Base-by-base conservation (phyloP, 2,797 vertebrate species). In the Channa striata region DNA sequence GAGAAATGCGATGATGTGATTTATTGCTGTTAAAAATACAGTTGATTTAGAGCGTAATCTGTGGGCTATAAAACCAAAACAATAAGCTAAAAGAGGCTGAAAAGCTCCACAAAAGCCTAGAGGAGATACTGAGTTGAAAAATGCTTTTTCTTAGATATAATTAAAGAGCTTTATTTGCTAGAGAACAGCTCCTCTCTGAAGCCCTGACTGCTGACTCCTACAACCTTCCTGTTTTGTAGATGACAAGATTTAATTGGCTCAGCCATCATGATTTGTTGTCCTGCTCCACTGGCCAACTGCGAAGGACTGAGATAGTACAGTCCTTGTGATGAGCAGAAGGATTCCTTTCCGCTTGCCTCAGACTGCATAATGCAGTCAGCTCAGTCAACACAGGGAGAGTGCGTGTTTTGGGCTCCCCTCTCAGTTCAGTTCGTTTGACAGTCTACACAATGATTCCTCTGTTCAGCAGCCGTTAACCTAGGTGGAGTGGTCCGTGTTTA, bases 331-430 rank as follows among this genome's bases (percentile, higher is more conserved):
- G 77, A 78, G 76, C 44, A 21, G 67, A 59, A 77, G 79, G 90
- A 93, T 93, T 91, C 89, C 87, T 90, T 89, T 91, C 87, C 71
- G 72, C 87, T 90, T 83, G 85, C 87, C 82, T 91, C 92, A 90
- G 89, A 90, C 87, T 85, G 82, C 83, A 90, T 91, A 90, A 92
- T 86, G 72, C 80, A 70, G 74, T 68, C 75, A 16, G 80, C 74
- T 81, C 81, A 83, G 74, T 80, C 85, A 77, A 76, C 74, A 48
- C 72, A 81, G 71, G 70, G 61, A 81, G 84, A 82, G 8, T 30
- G 58, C 48, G 21, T 68, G 66, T 48, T 85, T 49, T 67, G 68
- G 51, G 74, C 67, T 60, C 40, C 68, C 59, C 66, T 68, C 72
- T 51, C 74, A 19, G 34, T 66, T 87, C 76, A 56, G 57, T 76